Conservation (phyloP, 2,797 vertebrate species). For the Rhinatrema bivittatum region DNA sequence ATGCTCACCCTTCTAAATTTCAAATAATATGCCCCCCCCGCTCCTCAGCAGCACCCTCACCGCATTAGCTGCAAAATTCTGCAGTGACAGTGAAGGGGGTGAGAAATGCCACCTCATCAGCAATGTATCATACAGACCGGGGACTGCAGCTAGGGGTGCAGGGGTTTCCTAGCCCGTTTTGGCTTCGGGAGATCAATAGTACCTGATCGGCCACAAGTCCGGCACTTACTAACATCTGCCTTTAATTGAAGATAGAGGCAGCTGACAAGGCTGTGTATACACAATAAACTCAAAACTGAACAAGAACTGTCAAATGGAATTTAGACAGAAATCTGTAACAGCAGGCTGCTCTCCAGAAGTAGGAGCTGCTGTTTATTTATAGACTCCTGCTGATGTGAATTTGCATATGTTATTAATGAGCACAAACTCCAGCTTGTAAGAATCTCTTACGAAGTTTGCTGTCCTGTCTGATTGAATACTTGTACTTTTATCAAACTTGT, state of each 20-base stretch:
- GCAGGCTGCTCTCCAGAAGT: not conserved
- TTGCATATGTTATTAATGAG: conserved; percentile 16
- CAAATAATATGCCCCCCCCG: conserved; percentile 37
- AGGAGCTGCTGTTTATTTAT: conserved; percentile 9
- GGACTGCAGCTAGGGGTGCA: conserved; percentile 28
- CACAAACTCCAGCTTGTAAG: conserved; percentile 29
- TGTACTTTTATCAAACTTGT: conserved; percentile 35
- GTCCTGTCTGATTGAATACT: conserved; percentile 33
- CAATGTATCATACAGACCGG: no score
- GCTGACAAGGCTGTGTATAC: no score
- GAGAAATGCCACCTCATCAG: conserved; percentile 29
- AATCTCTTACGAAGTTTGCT: conserved; percentile 24
- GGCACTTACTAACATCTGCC: conserved; percentile 8
- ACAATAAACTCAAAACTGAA: conserved; percentile 3
- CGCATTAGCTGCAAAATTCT: conserved; percentile 42
- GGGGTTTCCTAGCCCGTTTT: conserved; percentile 25
- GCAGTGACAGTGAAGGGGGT: conserved; percentile 31
- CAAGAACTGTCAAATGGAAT: conserved; percentile 5
- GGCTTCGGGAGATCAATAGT: conserved; percentile 22
- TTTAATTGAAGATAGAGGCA: no score
- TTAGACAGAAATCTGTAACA: conserved; percentile 14
- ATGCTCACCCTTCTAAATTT: conserved; percentile 30
- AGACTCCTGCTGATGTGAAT: conserved; percentile 8
- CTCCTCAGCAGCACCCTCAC: not conserved
- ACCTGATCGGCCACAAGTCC: conserved; percentile 20